Evolutionary conservation across 1,140 invertebrate species (phyloP).

Genomic region (Halictus rubicundus): DNA sequence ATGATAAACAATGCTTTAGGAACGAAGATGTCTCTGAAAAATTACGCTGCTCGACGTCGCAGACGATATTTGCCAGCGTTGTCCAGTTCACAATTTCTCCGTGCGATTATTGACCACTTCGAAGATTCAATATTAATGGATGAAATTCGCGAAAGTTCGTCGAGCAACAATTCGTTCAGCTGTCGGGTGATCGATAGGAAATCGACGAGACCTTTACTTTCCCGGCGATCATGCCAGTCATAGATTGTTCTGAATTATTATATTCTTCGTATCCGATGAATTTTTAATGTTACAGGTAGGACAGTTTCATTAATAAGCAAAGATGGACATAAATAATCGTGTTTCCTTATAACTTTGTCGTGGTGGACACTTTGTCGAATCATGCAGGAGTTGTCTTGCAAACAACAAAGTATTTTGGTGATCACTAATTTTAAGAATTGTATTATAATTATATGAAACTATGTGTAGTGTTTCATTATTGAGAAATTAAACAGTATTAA

Average conservation of each 20-base stretch:
- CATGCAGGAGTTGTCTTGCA: too few relatives aligned
- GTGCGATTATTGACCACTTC: background rate
- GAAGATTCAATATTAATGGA: slow-evolving; percentile 7
- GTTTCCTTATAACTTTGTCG: too few relatives aligned
- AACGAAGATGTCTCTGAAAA: too few relatives aligned
- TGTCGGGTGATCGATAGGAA: background rate
- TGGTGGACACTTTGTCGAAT: too few relatives aligned
- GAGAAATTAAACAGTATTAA: too few relatives aligned
- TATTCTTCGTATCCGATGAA: background rate
- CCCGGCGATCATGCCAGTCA: background rate
- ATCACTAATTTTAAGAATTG: too few relatives aligned
- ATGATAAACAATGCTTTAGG: background rate
- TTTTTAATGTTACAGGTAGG: too few relatives aligned
- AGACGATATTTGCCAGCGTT: background rate
- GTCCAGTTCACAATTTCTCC: background rate
- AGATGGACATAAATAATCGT: too few relatives aligned
- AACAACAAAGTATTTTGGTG: too few relatives aligned
- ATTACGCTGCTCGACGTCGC: background rate
- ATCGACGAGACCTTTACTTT: slow-evolving; percentile 11
- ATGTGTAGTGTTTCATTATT: background rate
- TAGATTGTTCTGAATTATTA: background rate
- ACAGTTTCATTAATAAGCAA: too few relatives aligned
- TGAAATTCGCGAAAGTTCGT: slow-evolving; percentile 13
- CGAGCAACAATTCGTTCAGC: slow-evolving; percentile 17
- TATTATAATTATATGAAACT: too few relatives aligned